Conservation (phyloP, 2,797 vertebrate genomes). For the Cryptoblepharus egeriae region DNA sequence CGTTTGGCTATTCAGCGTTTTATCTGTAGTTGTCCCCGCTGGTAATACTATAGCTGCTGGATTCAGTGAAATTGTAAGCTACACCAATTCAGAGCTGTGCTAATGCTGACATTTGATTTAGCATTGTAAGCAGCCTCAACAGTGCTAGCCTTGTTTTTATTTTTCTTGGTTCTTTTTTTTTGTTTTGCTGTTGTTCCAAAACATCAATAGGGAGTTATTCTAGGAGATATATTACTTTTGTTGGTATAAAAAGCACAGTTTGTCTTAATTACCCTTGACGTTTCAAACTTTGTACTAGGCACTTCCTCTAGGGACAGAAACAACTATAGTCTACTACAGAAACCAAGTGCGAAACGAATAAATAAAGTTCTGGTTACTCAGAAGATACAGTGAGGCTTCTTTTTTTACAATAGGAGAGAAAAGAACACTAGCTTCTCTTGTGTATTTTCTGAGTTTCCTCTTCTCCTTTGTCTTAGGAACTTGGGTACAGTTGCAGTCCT, state of each 20-base stretch:
- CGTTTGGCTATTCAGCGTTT: slow-evolving; percentile 49
- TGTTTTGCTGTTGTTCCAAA: slow-evolving; percentile 49
- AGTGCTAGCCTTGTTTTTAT: slow-evolving; percentile 38
- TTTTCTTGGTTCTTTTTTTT: not conserved
- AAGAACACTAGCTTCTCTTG: not conserved
- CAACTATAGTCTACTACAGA: slow-evolving; percentile 63
- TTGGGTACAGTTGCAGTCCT: no score
- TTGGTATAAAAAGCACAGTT: slow-evolving; percentile 71
- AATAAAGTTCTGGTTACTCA: slow-evolving; percentile 55
- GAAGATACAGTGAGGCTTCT: slow-evolving; percentile 44
- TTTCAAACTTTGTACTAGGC: slow-evolving; percentile 72
- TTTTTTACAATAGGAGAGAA: slow-evolving; percentile 44
- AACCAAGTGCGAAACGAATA: slow-evolving; percentile 70
- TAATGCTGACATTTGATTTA: slow-evolving; percentile 69
- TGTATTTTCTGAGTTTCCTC: no score
- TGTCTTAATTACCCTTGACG: slow-evolving; percentile 78
- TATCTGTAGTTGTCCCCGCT: slow-evolving; percentile 28
- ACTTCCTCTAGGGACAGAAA: slow-evolving; percentile 69
- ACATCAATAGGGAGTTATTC: slow-evolving; percentile 73
- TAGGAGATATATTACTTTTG: slow-evolving; percentile 75
- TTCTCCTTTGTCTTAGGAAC: no score
- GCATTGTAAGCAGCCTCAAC: slow-evolving; percentile 54
- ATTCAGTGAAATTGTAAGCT: slow-evolving; percentile 56
- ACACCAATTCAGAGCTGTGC: slow-evolving; percentile 39
- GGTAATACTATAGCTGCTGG: slow-evolving; percentile 23